A percentile compares a stretch with the other conserved stretches of the same genome.
These are phyloP conservation scores for Archilochus colubris DNA, from an alignment of 2,113 vertebrate species.

Conservation along the genomic window DNA sequence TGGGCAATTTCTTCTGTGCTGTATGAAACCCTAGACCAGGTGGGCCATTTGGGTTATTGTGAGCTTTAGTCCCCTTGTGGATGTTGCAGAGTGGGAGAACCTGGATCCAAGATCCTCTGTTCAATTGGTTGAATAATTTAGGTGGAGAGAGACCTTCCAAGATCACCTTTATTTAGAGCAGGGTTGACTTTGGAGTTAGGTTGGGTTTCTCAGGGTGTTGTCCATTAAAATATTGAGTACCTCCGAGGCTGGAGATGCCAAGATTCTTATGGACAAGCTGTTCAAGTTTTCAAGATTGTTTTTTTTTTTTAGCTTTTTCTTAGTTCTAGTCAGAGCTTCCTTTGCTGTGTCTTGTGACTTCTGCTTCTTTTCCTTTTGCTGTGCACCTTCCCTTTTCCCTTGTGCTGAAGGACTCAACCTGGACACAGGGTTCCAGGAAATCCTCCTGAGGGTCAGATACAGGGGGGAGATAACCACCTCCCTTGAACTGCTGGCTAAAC, in stretches of 20 bases:
- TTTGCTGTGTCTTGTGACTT: background rate
- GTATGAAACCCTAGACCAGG: background rate
- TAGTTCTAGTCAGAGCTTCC: background rate
- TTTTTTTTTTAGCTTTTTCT: background rate
- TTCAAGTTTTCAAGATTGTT: background rate
- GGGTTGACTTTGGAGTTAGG: background rate
- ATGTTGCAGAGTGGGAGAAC: background rate
- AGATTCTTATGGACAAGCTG: background rate
- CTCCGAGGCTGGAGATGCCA: background rate
- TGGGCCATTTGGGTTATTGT: rapidly evolving
- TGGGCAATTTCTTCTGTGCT: background rate
- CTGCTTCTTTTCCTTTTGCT: background rate
- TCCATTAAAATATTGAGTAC: background rate
- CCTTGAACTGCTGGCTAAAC: background rate
- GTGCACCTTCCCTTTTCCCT: background rate
- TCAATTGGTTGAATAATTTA: background rate
- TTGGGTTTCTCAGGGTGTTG: background rate
- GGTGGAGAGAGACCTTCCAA: background rate
- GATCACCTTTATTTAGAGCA: background rate
- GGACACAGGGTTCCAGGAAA: background rate
- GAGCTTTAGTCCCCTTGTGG: background rate
- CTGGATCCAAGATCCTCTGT: background rate
- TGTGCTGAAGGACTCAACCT: background rate
- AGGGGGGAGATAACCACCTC: background rate
- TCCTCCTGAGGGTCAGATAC: background rate